phyloP scores from a whole-genome alignment of 2,113 vertebrate genomes.

The Sylvia atricapilla region DNA sequence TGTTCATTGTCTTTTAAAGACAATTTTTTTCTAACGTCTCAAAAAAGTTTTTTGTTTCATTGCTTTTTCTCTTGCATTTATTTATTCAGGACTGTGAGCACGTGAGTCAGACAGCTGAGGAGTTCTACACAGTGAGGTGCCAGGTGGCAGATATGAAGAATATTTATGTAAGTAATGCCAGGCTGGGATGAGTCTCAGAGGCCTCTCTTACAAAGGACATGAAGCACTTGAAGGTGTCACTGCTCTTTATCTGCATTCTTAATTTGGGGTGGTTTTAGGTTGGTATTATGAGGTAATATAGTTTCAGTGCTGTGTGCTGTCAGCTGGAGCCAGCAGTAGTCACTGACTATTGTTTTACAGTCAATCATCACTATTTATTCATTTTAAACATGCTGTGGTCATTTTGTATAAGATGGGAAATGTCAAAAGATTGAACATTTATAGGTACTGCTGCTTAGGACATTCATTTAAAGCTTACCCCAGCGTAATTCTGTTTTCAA shows the following conservation, averaged over 20 bases:
- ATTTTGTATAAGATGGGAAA: background rate
- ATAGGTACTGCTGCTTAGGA: background rate
- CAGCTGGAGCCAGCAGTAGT: background rate
- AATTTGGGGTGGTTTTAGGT: background rate
- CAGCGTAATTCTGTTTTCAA: background rate
- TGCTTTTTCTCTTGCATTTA: background rate
- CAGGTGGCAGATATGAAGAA: conserved; percentile 99
- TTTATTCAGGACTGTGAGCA: conserved; percentile 92
- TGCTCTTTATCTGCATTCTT: background rate
- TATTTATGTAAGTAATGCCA: conserved; percentile 89
- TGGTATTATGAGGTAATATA: background rate
- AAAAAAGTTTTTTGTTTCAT: background rate
- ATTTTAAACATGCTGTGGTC: background rate
- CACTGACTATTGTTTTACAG: background rate
- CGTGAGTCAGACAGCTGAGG: conserved; percentile 97
- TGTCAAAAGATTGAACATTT: background rate
- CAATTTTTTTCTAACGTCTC: background rate
- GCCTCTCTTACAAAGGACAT: background rate
- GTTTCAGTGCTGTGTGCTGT: background rate
- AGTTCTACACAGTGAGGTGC: conserved; percentile 98
- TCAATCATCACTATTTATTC: background rate
- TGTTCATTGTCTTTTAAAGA: background rate
- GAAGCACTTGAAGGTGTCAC: background rate
- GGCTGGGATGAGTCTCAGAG: background rate
- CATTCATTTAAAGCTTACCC: background rate